Conservation (phyloP, 2,888 invertebrate species). For the Acanthosepion pharaonis region DNA sequence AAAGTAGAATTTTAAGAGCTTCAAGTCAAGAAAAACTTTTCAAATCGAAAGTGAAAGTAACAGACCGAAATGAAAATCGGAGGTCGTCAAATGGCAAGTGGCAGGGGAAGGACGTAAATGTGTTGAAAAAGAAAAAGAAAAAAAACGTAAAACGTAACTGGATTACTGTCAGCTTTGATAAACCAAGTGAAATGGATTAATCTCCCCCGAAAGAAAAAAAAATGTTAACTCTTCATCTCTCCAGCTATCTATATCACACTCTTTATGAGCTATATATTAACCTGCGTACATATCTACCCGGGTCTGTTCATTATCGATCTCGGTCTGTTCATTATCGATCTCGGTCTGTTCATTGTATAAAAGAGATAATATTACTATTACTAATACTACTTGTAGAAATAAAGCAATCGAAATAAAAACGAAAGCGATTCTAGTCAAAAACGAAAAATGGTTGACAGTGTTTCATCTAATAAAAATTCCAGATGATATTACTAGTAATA, state of each 20-base stretch:
- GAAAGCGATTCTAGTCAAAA: too few relatives aligned
- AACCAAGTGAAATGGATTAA: not conserved
- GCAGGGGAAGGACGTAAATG: too few relatives aligned
- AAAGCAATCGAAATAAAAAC: too few relatives aligned
- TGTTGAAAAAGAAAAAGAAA: not conserved
- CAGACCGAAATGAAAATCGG: not conserved
- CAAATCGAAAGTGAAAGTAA: not conserved
- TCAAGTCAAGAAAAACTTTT: not conserved
- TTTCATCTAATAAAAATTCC: too few relatives aligned
- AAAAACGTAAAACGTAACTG: not conserved
- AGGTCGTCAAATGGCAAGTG: too few relatives aligned
- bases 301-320: not conserved
- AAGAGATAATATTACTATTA: too few relatives aligned
- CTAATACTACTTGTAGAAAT: too few relatives aligned
- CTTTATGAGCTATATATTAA: not conserved
- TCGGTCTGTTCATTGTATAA: not conserved
- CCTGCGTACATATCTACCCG: not conserved
- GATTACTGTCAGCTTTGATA: not conserved
- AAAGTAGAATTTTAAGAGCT: not conserved
- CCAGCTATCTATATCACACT: not conserved
- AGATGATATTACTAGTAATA: too few relatives aligned
- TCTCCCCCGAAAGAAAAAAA: not conserved
- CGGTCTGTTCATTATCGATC: not conserved
- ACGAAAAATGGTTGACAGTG: too few relatives aligned
- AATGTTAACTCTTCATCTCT: not conserved